Evolutionary conservation across 1,140 invertebrate genomes (phyloP).

Genomic region (Drosophila leontia): DNA sequence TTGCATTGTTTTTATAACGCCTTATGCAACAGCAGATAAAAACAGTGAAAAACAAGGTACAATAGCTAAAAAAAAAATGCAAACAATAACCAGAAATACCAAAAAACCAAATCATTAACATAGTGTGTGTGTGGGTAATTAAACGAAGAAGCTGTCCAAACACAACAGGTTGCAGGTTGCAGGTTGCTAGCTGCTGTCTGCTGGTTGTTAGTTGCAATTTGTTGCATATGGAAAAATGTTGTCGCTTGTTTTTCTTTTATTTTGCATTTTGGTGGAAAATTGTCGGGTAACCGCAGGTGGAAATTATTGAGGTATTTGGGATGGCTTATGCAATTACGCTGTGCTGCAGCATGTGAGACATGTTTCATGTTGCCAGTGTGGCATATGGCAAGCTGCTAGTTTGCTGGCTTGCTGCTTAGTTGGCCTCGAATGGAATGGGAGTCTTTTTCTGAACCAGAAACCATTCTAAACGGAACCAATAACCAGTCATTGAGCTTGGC

Average conservation of each 20-base stretch:
- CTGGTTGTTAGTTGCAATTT: constrained; percentile 36
- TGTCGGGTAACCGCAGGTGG: constrained; percentile 35
- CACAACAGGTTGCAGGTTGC: constrained; percentile 55
- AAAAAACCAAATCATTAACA: constrained; percentile 63
- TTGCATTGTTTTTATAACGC: constrained; percentile 56
- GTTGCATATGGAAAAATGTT: constrained; percentile 46
- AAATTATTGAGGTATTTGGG: constrained; percentile 64
- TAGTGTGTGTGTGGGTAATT: constrained; percentile 54
- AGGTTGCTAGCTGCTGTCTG: background rate
- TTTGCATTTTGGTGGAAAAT: constrained; percentile 30
- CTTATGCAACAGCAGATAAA: constrained; percentile 61
- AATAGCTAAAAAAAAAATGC: constrained; percentile 29
- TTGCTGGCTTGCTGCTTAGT: background rate
- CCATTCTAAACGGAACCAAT: constrained; percentile 63
- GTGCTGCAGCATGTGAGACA: constrained; percentile 54
- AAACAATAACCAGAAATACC: constrained; percentile 80
- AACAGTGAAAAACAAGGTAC: constrained; percentile 12
- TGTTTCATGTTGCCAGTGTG: constrained; percentile 52
- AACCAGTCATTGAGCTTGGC: constrained; percentile 68
- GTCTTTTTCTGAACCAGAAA: constrained; percentile 49
- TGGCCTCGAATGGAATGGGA: constrained; percentile 19
- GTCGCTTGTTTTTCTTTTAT: constrained; percentile 26
- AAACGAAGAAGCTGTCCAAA: constrained; percentile 65
- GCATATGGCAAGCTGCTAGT: constrained; percentile 19
- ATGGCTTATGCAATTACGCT: constrained; percentile 72